These are phyloP conservation scores for Microcebus murinus DNA, from an alignment of 2,113 vertebrate species.

Conservation along the genomic window DNA sequence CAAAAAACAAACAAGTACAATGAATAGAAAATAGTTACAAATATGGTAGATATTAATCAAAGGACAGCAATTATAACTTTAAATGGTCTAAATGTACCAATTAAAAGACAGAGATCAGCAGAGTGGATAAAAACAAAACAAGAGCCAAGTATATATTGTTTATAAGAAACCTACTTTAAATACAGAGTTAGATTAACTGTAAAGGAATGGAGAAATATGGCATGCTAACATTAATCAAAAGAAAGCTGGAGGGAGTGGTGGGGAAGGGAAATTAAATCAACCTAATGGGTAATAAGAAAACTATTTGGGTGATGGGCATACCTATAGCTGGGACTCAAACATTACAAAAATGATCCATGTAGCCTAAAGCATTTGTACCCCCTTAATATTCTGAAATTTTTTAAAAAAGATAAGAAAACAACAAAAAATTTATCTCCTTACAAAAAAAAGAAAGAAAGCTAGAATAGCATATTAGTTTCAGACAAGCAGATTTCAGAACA, in stretches of 20 bases:
- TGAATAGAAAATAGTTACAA: neutral
- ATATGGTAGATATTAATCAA: neutral
- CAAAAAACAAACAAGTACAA: neutral
- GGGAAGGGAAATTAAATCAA: too few species aligned
- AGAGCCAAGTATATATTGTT: neutral
- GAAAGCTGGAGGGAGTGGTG: neutral
- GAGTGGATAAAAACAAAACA: neutral
- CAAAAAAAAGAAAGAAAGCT: neutral
- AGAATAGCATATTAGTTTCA: neutral
- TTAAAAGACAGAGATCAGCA: neutral
- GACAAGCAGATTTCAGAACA: neutral
- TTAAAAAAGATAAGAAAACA: too few species aligned
- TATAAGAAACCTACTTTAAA: neutral
- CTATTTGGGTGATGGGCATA: too few species aligned
- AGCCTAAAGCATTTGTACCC: too few species aligned
- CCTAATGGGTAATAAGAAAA: too few species aligned
- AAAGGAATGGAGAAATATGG: neutral
- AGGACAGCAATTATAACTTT: neutral
- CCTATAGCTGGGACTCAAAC: too few species aligned
- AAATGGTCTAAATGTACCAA: neutral
- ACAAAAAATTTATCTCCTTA: too few species aligned
- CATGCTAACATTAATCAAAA: neutral
- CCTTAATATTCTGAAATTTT: too few species aligned
- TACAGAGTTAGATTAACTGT: neutral
- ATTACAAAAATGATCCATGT: too few species aligned